Conservation (phyloP, 2,113 vertebrate genomes). For the Hirundichthys speculiger region DNA sequence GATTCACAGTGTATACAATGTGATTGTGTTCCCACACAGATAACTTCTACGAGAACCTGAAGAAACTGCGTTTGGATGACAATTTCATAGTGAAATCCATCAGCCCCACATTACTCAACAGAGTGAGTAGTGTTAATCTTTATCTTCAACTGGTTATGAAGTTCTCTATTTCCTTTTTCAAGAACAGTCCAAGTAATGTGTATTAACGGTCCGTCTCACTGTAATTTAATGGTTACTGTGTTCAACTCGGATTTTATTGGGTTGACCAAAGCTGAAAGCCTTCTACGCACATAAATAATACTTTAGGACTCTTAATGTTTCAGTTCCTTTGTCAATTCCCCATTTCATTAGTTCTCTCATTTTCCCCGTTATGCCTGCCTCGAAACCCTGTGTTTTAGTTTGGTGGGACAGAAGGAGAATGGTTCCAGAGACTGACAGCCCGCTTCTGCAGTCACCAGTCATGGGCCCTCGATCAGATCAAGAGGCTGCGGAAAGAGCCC, state of each 20-base stretch:
- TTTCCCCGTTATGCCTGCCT: neutral
- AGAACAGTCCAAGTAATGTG: neutral
- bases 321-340: too few relatives aligned
- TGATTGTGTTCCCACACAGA: conserved; percentile 71
- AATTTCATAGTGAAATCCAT: conserved; percentile 85
- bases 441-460: conserved; percentile 93
- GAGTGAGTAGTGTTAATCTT: conserved; percentile 75
- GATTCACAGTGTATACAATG: too few relatives aligned
- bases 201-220: neutral
- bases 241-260: too few relatives aligned
- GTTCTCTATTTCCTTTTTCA: neutral
- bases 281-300: too few relatives aligned
- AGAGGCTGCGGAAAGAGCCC: conserved; percentile 87
- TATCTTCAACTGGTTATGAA: neutral
- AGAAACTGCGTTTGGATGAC: conserved; percentile 85
- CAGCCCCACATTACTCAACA: conserved; percentile 83
- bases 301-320: too few relatives aligned
- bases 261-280: too few relatives aligned
- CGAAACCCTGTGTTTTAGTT: conserved; percentile 77
- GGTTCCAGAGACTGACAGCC: conserved; percentile 93
- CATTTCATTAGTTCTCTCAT: neutral
- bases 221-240: too few relatives aligned
- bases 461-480: conserved; percentile 89
- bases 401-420: conserved; percentile 85
- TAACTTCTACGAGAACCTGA: conserved; percentile 86